Base-by-base conservation (phyloP, 2,888 invertebrate species). In the Drepana falcataria region DNA sequence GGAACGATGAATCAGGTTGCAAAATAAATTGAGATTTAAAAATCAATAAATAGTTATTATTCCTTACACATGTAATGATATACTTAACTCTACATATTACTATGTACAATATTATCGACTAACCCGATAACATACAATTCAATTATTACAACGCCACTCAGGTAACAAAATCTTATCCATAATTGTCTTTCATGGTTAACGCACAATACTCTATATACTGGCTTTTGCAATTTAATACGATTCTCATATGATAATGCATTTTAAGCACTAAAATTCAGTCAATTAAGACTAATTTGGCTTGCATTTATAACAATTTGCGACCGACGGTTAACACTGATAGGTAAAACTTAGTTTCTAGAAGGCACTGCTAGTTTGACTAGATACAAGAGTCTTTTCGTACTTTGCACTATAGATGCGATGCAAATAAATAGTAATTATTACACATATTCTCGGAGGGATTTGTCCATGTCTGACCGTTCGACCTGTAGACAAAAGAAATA, bases 321-420 rank as follows among this genome's bases (percentile, higher is more conserved):
- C 9, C 41, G 4, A 6, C 44, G 44, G 44, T 6, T 44, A 44
- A 6, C 44, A 44, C 44, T 37, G 37, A 61, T 57, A 63, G 62
- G 63, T 68, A 69, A 60, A 56, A 59, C 62, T 73, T 72, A 71
- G 53, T 55, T 61, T 61, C 68, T 78, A 73, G 66, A 89, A 89
- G 88, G 88, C 90, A 90, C 90, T 88, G 85, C 57, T 68, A 71
- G 72, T 79, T 84, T 91, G 91, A 91, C 91, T 91, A 91, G 91
- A 91, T 77, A 81, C 80, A 77, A 83, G 78, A 90, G 90, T 90
- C 88, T 90, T 84, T 85, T 84, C 77, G 85, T 85, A 75, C 71
- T 79, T 79, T 73, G 81, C 77, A 82, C 81, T 79, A 77, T 75
- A 75, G 79, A 81, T 79, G 78, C 81, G 75, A 69, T 71, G 69